Evolutionary conservation across 53 echinoderm and acorn worm species (phyloP), one percentile per base, ranked within the genome.

Genomic region (Paelopatides confundens): DNA sequence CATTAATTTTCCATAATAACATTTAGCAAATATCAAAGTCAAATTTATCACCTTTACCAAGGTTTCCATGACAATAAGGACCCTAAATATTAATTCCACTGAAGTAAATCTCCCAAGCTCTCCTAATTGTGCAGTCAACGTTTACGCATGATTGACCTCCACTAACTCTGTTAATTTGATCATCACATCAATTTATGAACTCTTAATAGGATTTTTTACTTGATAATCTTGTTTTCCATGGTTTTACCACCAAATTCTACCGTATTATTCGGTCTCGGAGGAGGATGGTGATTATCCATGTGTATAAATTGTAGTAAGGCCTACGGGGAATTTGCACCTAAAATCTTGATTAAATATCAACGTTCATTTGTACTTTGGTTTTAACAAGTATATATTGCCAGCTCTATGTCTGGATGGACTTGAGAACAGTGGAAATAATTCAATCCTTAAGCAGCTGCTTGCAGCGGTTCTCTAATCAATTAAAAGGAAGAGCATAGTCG

Each of bases 391-490:
- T 5, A 58, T 21, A 18, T 21, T 58, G 58, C 21, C 6, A 43
- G 58, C 58, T 58, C 24, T 39, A 15, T 2, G 74, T 74, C 74
- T 74, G 74, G 27, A 13, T 39, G 10, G 28, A 74, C 39, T 13
- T n/a, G 40, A 26, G 46, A 21, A 74, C 29, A 74, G 74, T 5
- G 23, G 38, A 74, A 74, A 74, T 39, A 74, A 74, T 39, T 74
- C 24, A 74, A 39, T 74, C 74, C 11, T 15, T 0, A 9, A 26
- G 40, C 74, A 74, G 74, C 74, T 74, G 74, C 46, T 74, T 15
- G 32, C 35, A 67, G 40, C 9, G 40, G 39, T 5, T 46, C 14
- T 74, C 40, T 39, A 21, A 74, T 74, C 7, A 74, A 74, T 46
- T 74, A 14, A 74, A 74, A n/a, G n/a, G n/a, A 3, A 23, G 11